These are phyloP conservation scores for Anthrax anthrax DNA, from an alignment of 2,888 invertebrate genomes.

Conservation along the genomic window DNA sequence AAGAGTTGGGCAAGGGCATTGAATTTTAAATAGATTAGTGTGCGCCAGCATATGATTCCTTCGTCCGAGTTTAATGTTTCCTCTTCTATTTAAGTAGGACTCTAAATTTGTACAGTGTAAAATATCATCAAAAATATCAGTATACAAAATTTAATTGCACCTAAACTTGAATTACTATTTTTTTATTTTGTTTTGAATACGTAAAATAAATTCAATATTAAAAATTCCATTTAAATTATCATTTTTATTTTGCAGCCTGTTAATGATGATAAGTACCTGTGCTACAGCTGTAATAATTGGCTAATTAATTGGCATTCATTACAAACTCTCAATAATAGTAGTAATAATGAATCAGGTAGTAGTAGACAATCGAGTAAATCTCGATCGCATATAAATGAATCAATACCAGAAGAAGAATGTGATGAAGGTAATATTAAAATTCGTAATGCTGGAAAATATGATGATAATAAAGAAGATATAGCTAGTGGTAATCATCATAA, in stretches of 20 bases:
- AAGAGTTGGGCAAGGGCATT: too few relatives aligned
- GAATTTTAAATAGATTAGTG: too few relatives aligned
- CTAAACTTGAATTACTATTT: too few relatives aligned
- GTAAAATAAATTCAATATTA: too few relatives aligned
- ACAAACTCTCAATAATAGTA: slow-evolving; percentile 23
- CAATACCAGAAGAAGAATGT: slow-evolving; percentile 9
- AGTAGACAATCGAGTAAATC: slow-evolving; percentile 22
- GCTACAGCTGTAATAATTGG: slow-evolving; percentile 35
- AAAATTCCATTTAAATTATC: too few relatives aligned
- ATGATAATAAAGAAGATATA: not conserved
- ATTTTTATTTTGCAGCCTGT: slow-evolving; percentile 23
- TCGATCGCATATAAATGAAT: slow-evolving; percentile 24
- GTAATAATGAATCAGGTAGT: slow-evolving; percentile 25
- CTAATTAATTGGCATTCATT: slow-evolving; percentile 34
- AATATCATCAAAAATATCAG: too few relatives aligned
- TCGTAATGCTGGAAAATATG: not conserved
- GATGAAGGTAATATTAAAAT: slow-evolving; percentile 1
- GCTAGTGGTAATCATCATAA: not conserved
- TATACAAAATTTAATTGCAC: too few relatives aligned
- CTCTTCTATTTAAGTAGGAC: too few relatives aligned
- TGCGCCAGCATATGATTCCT: too few relatives aligned
- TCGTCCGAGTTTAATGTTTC: too few relatives aligned
- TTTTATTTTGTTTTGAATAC: too few relatives aligned
- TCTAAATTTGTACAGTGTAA: too few relatives aligned
- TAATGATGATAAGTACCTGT: slow-evolving; percentile 33